phyloP scores from a whole-genome alignment of 2,113 vertebrate species.

The Corydoras maculifer region DNA sequence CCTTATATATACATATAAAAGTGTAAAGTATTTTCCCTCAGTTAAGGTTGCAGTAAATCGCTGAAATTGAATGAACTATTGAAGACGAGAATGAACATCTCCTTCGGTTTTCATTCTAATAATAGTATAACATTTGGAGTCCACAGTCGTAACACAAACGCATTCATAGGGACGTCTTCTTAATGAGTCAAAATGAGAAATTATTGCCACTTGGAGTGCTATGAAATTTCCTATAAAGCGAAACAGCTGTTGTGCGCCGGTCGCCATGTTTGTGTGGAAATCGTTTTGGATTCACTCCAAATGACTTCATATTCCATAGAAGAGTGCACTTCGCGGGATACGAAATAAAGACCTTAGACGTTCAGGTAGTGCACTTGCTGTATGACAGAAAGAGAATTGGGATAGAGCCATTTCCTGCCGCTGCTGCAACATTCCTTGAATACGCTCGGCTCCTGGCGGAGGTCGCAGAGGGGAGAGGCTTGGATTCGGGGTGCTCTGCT shows the following conservation, averaged over 20 bases:
- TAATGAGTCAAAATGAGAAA: background rate
- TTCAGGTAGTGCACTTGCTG: background rate
- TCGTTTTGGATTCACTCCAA: slow-evolving; percentile 9
- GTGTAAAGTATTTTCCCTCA: no score
- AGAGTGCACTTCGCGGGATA: background rate
- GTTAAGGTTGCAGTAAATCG: no score
- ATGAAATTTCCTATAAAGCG: slow-evolving; percentile 21
- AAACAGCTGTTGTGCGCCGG: slow-evolving; percentile 33
- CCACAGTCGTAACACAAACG: no score
- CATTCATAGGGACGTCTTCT: background rate
- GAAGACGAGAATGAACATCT: no score
- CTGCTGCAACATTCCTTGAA: slow-evolving; percentile 24
- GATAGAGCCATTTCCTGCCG: slow-evolving; percentile 17
- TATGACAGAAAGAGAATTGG: background rate
- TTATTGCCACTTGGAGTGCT: background rate
- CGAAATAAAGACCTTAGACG: background rate
- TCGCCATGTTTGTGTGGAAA: slow-evolving; percentile 39
- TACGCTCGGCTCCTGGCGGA: slow-evolving; percentile 21
- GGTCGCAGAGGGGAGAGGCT: slow-evolving; percentile 23
- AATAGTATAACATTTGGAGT: no score
- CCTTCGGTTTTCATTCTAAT: no score
- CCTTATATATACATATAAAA: no score
- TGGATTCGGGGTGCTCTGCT: slow-evolving; percentile 12
- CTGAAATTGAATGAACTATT: no score
- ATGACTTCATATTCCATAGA: background rate